These are phyloP conservation scores for Andrena haemorrhoa DNA, from an alignment of 2,888 invertebrate species.

Conservation along the genomic window DNA sequence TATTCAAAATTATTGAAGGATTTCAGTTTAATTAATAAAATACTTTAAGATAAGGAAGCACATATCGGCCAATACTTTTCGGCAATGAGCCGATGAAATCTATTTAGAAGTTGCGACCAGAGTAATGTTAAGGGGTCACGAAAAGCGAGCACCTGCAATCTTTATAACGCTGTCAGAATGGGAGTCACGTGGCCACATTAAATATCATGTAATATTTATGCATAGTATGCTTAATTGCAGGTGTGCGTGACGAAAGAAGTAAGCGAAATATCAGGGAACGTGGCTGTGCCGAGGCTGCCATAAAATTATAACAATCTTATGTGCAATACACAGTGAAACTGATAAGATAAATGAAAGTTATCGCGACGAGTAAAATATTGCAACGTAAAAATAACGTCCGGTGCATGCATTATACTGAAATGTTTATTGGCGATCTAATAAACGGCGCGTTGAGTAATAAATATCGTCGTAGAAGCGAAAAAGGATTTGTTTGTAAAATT, in stretches of 20 bases:
- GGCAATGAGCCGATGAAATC: not conserved
- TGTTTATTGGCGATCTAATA: not conserved
- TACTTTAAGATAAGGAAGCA: too few species aligned
- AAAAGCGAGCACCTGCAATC: not conserved
- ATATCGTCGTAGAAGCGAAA: not conserved
- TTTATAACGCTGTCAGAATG: conserved; percentile 21
- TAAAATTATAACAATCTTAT: conserved; percentile 29
- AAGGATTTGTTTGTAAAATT: not conserved
- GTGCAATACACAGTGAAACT: not conserved
- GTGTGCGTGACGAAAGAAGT: conserved; percentile 43
- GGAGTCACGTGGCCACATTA: conserved; percentile 32
- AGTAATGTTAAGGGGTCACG: conserved; percentile 7
- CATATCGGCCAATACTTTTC: not conserved
- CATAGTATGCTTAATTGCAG: conserved; percentile 38
- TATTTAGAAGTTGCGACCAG: not conserved
- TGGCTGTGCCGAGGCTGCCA: not conserved
- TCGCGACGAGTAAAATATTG: not conserved
- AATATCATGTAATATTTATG: conserved; percentile 42
- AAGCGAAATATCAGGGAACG: conserved; percentile 23
- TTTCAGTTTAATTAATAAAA: too few species aligned
- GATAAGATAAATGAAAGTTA: conserved; percentile 40
- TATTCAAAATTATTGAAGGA: too few species aligned
- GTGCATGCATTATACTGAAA: not conserved
- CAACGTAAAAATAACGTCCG: conserved; percentile 13
- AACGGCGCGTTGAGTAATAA: not conserved